Evolutionary conservation across 2,888 invertebrate species (phyloP).

Genomic region (Chironomus riparius): DNA sequence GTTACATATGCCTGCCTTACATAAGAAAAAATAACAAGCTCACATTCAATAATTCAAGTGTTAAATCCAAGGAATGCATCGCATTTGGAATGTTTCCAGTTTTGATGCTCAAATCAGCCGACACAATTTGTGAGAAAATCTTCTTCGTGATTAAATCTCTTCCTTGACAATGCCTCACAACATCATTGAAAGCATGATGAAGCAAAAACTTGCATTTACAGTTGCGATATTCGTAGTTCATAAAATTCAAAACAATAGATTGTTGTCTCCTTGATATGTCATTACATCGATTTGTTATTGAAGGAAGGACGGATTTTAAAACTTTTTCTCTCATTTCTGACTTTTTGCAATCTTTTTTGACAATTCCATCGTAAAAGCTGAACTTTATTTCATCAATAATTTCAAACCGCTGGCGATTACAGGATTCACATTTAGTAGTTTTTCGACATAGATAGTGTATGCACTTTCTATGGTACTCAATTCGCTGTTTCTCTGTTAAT

Average conservation of each 20-base stretch:
- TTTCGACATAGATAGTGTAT: slow-evolving; percentile 50
- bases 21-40: not conserved
- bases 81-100: slow-evolving; percentile 50
- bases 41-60: not conserved
- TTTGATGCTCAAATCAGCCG: slow-evolving; percentile 48
- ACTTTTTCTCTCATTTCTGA: not conserved
- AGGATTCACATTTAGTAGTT: slow-evolving; percentile 47
- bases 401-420: slow-evolving; percentile 49
- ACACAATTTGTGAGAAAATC: slow-evolving; percentile 50
- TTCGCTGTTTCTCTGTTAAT: slow-evolving; percentile 51
- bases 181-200: slow-evolving; percentile 48
- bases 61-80: slow-evolving; percentile 42
- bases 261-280: not conserved
- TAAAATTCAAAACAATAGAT: slow-evolving; percentile 13
- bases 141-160: slow-evolving; percentile 46
- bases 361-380: slow-evolving; percentile 9
- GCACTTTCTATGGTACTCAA: slow-evolving; percentile 51
- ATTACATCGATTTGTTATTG: too few relatives aligned
- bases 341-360: not conserved
- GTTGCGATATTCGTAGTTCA: slow-evolving; percentile 41
- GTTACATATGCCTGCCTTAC: too few relatives aligned
- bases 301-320: too few relatives aligned
- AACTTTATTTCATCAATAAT: slow-evolving; percentile 6
- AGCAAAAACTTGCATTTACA: slow-evolving; percentile 48
- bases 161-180: slow-evolving; percentile 52